Evolutionary conservation across 2,113 vertebrate species (phyloP).

Genomic region (Eulemur macaco): DNA sequence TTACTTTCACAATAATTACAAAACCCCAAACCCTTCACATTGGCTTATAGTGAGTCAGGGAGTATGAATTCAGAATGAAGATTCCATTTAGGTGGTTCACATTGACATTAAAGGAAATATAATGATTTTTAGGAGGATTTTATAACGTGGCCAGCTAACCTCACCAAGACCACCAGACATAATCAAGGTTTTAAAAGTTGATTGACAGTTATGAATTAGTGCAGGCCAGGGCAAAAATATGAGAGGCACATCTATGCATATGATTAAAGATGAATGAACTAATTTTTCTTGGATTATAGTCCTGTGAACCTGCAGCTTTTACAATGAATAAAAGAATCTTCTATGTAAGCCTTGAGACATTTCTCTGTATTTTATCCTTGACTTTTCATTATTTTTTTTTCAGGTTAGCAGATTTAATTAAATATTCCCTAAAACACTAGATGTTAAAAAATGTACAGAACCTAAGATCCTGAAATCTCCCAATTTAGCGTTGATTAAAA

Average conservation of each 20-base stretch:
- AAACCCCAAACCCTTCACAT: background rate
- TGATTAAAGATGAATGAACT: slow-evolving; percentile 73
- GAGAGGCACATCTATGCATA: slow-evolving; percentile 36
- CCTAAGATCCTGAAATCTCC: slow-evolving; percentile 62
- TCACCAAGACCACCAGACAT: slow-evolving; percentile 42
- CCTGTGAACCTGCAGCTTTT: slow-evolving; percentile 54
- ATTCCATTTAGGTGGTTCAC: background rate
- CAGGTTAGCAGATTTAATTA: slow-evolving; percentile 75
- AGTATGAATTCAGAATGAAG: slow-evolving; percentile 2
- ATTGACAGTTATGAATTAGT: slow-evolving; percentile 71
- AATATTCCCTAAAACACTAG: slow-evolving; percentile 73
- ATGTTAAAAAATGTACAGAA: slow-evolving; percentile 71
- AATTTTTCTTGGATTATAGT: slow-evolving; percentile 74
- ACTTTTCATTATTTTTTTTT: background rate
- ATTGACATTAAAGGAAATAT: background rate
- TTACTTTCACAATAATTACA: slow-evolving; percentile 18
- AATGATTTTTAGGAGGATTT: slow-evolving; percentile 35
- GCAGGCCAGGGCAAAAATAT: slow-evolving; percentile 59
- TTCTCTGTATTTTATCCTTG: slow-evolving; percentile 65
- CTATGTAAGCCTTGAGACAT: slow-evolving; percentile 66
- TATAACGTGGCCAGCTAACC: background rate
- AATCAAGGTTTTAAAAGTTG: slow-evolving; percentile 70
- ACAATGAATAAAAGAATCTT: slow-evolving; percentile 70
- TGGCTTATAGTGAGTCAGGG: background rate
- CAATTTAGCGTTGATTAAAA: slow-evolving; percentile 76